Evolutionary conservation across 2,888 invertebrate species (phyloP).

Genomic region (Cacoxenus indagator): DNA sequence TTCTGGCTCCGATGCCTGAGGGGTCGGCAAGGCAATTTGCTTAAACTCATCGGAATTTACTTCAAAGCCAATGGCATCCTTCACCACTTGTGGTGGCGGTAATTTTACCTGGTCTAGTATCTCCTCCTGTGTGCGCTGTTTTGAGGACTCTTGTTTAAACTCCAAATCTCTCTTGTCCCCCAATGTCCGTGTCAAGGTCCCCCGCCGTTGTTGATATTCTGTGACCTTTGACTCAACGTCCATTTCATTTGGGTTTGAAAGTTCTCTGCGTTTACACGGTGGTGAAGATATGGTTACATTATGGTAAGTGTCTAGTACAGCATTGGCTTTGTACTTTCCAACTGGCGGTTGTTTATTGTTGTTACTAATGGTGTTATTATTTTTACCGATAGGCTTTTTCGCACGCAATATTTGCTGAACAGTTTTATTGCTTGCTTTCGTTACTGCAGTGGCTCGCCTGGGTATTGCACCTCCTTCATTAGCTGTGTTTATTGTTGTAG

Average conservation of each 20-base stretch:
- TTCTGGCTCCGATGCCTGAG: not conserved
- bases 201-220: constrained; percentile 27
- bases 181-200: constrained; percentile 57
- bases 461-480: not conserved
- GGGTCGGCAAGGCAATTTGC: not conserved
- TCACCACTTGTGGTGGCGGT: constrained; percentile 30
- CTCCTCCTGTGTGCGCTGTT: constrained; percentile 47
- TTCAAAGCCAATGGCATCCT: constrained; percentile 67
- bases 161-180: constrained; percentile 62
- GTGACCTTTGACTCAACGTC: not conserved
- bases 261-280: constrained; percentile 57
- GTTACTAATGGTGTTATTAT: constrained; percentile 37
- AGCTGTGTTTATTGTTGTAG: not conserved
- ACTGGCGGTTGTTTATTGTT: constrained; percentile 18
- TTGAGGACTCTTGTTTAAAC: constrained; percentile 52
- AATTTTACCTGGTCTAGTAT: constrained; percentile 23
- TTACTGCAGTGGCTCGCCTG: not conserved
- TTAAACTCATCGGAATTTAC: constrained; percentile 55
- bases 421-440: constrained; percentile 11
- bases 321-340: constrained; percentile 58
- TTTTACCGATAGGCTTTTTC: constrained; percentile 28
- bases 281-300: constrained; percentile 70
- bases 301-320: constrained; percentile 66
- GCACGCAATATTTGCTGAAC: constrained; percentile 29
- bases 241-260: not conserved